Percentiles rank a stretch among this genome's conserved stretches.
Evolutionary conservation across 1,140 invertebrate genomes (phyloP).

Genomic region (Dendroctonus valens): DNA sequence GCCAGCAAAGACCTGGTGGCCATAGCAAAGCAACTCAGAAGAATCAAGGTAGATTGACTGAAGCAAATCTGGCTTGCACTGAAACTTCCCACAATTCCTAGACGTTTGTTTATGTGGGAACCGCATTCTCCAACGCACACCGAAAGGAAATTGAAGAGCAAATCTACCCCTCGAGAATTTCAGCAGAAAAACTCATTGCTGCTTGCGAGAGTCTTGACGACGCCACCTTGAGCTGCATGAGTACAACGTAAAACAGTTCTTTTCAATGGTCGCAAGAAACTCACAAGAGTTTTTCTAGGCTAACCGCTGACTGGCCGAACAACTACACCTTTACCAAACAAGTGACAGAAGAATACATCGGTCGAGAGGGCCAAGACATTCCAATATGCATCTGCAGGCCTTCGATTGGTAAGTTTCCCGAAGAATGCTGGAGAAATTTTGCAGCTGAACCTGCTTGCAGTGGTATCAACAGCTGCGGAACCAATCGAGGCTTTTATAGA

Average conservation of each 20-base stretch:
- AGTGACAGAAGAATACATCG: slow-evolving; percentile 60
- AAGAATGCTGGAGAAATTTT: neutral
- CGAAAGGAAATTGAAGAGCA: slow-evolving; percentile 49
- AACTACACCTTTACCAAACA: slow-evolving; percentile 63
- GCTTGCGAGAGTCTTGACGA: slow-evolving; percentile 43
- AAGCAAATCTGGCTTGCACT: no score
- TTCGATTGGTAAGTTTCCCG: slow-evolving; percentile 55
- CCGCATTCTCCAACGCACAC: slow-evolving; percentile 64
- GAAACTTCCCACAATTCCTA: slow-evolving; percentile 14
- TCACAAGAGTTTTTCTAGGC: slow-evolving; percentile 25
- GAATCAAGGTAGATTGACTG: slow-evolving; percentile 55
- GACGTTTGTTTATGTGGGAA: slow-evolving; percentile 56
- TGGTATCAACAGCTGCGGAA: slow-evolving; percentile 72
- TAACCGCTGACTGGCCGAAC: slow-evolving; percentile 59
- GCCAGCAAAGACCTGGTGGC: slow-evolving; percentile 62
- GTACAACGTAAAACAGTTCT: neutral
- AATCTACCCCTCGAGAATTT: slow-evolving; percentile 53
- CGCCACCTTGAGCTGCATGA: slow-evolving; percentile 44
- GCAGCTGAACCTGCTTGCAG: slow-evolving; percentile 46
- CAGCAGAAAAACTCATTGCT: slow-evolving; percentile 52
- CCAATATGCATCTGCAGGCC: slow-evolving; percentile 61
- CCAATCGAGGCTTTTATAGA: slow-evolving; percentile 74
- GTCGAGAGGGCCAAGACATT: slow-evolving; percentile 54
- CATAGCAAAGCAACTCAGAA: slow-evolving; percentile 64
- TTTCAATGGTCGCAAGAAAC: no score